Percentiles rank a stretch among this genome's conserved stretches.
Evolutionary conservation across 2,797 vertebrate genomes (phyloP).

Genomic region (Erethizon dorsatum): DNA sequence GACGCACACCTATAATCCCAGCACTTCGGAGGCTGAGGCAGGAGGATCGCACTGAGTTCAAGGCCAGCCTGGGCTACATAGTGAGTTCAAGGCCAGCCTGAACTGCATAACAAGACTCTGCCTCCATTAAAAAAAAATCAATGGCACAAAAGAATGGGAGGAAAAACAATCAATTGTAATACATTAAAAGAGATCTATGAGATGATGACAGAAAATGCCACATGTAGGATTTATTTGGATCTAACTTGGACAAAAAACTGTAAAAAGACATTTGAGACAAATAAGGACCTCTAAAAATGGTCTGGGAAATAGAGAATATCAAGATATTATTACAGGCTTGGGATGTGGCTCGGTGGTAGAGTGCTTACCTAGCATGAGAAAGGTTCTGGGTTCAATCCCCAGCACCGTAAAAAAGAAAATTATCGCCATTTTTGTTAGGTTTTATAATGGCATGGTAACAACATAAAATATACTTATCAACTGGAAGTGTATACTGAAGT

Average conservation of each 20-base stretch:
- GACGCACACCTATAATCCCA: no score
- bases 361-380: not conserved
- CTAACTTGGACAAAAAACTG: not conserved
- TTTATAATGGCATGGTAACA: not conserved
- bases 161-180: not conserved
- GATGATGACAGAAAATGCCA: not conserved
- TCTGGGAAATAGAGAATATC: not conserved
- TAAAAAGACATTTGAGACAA: slow-evolving; percentile 38
- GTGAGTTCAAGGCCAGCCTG: no score
- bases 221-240: not conserved
- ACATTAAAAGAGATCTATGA: not conserved
- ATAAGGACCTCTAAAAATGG: not conserved
- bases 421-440: slow-evolving; percentile 3
- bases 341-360: not conserved
- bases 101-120: not conserved
- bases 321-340: not conserved
- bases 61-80: no score
- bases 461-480: not conserved
- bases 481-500: not conserved
- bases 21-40: no score
- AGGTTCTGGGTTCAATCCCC: not conserved
- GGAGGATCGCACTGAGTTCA: no score
- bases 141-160: not conserved
- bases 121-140: not conserved
- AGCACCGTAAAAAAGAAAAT: not conserved